Percentiles rank a stretch among this genome's conserved stretches.
Conservation (phyloP, 1,140 invertebrate genomes). For the Oncopodura yosiiana region DNA sequence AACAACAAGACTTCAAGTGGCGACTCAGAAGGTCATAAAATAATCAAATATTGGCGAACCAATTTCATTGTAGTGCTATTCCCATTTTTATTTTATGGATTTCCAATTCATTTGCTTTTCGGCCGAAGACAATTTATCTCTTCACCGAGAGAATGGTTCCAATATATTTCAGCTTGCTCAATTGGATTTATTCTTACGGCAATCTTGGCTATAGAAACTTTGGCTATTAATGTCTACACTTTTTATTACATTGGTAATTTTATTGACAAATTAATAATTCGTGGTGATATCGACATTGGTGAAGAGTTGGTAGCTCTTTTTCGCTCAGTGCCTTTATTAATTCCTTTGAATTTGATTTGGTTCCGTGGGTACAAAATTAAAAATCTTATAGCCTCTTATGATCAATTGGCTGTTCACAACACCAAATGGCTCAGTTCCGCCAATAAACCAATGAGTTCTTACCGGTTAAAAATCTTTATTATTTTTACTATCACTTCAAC, state of each 20-base stretch:
- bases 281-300: background rate
- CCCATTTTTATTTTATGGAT: background rate
- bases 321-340: constrained; percentile 1
- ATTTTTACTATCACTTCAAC: constrained; percentile 10
- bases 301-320: background rate
- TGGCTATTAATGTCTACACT: constrained; percentile 1
- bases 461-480: background rate
- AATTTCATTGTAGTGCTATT: no score
- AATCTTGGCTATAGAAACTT: background rate
- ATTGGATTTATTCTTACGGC: no score
- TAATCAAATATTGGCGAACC: no score
- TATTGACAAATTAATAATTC: constrained; percentile 9
- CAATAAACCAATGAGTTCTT: background rate
- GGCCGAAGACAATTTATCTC: background rate
- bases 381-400: constrained; percentile 4
- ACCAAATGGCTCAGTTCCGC: background rate
- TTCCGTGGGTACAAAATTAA: constrained; percentile 12
- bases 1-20: no score
- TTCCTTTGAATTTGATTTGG: constrained; percentile 24
- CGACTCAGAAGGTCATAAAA: no score
- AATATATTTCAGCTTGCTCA: background rate
- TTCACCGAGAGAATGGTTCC: background rate
- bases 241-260: background rate
- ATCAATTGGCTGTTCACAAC: background rate
- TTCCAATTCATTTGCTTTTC: background rate